Evolutionary conservation across 1,140 invertebrate species (phyloP).

Genomic region (Episyrphus balteatus): DNA sequence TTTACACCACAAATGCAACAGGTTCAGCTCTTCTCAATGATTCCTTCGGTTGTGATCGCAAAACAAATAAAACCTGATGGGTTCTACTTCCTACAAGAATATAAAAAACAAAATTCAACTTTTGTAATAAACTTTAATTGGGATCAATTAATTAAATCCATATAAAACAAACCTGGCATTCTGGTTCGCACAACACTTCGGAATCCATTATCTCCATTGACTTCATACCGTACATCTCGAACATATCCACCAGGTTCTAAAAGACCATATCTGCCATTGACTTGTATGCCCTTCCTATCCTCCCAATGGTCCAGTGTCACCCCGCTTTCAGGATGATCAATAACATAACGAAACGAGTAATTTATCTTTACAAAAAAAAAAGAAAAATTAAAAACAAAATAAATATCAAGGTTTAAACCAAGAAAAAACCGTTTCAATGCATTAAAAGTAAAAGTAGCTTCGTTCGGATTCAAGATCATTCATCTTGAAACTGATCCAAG

Average conservation of each 20-base stretch:
- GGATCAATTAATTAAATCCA: background rate
- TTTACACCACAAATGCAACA: conserved; percentile 10
- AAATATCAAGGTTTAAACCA: too few relatives aligned
- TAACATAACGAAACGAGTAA: conserved; percentile 40
- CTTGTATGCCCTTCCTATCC: conserved; percentile 33
- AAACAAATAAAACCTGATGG: conserved; percentile 13
- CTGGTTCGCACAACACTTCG: conserved; percentile 36
- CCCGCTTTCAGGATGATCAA: conserved; percentile 33
- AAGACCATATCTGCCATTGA: conserved; percentile 39
- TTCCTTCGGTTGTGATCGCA: conserved; percentile 9
- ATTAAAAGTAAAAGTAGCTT: too few relatives aligned
- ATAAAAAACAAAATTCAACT: background rate
- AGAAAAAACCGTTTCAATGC: too few relatives aligned
- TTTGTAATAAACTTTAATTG: background rate
- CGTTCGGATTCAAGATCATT: too few relatives aligned
- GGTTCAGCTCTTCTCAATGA: conserved; percentile 9
- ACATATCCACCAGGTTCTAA: conserved; percentile 39
- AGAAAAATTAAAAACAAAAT: background rate
- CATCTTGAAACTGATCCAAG: too few relatives aligned
- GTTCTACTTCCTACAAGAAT: conserved; percentile 9
- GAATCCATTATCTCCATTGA: conserved; percentile 38
- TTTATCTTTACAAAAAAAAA: conserved; percentile 22
- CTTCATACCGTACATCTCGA: conserved; percentile 39
- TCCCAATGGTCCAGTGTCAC: conserved; percentile 39
- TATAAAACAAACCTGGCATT: conserved; percentile 15